Base-by-base conservation (phyloP, 2,113 vertebrate species). In the Polyodon spathula region DNA sequence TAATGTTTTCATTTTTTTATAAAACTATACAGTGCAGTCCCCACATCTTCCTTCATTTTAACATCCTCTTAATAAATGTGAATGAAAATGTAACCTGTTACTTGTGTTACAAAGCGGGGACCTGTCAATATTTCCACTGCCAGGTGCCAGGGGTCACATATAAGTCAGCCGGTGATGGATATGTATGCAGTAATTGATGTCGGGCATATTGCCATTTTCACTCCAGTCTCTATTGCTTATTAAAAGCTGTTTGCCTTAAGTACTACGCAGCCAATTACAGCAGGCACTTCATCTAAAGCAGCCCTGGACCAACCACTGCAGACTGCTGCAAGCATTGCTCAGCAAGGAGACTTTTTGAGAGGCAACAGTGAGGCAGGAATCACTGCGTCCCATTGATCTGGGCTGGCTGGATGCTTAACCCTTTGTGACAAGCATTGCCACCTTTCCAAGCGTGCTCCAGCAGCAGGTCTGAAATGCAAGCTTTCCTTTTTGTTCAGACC, bases 91-190 rank as follows among this genome's bases (percentile, higher is more conserved):
- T 83, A 81, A 85, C 81, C 84, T 84, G 86, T 87, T 85, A 87
- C 79, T 77, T 77, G 78, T 73, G 67, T 75, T 77, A 66, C 67
- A 64, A 78, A 74, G 80, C 77, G 73, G 71, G 48, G 70, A 72
- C 76, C 68, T 75, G 79, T 86, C 86, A 83, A 86, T 87, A 86
- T 80, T 76, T 77, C 72, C 71, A 78, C 79, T 81, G 83, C 75
- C 83, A 85, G 84, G 84, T 83, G 84, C 80, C 80, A 78, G 78
- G 81, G 86, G 82, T 85, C 82, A 81, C 79, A 75, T 83, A 82
- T 84, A 85, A 82, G 84, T 93, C 92, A 91, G 82, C 56, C 60
- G 70, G 73, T 93, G 92, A 95, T 94, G 90, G 91, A 96, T 95
- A 90, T 86, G 80, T 90, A 89, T 76, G 85, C 91, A 78, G 87